Base-by-base conservation (phyloP, 2,888 invertebrate genomes). In the Spatulosminthurus flaviceps region DNA sequence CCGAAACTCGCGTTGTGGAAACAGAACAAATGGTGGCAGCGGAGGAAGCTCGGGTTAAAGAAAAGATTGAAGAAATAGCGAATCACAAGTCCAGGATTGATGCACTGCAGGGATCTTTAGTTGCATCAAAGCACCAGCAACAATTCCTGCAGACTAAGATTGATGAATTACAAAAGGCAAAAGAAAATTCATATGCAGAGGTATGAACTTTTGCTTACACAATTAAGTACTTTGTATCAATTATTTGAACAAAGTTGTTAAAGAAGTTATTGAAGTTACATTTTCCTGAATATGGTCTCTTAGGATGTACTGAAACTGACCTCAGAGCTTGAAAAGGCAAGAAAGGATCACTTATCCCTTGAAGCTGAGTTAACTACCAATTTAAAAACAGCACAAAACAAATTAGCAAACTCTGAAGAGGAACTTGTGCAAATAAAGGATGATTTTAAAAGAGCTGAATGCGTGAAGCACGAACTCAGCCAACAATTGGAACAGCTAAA, bases 121-220 rank as follows among this genome's bases (percentile, higher is more conserved):
- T 21, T 4, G 60, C 60, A 60, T 5, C 60, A 7, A 60, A 60
- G 60, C 60, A 60, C 4, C 60, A 60, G 16, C 2, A 2, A 7
- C 4, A 19, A 21, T 5, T 60, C 16, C 5, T 60, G 60, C 60
- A 60, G 21, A 13, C 19, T 26, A 11, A 73, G 43, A 73, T 16
- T 16, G 73, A 73, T 2, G 73, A 73, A 16, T 28, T 73, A 11
- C 43, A 60, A 28, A 51, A 73, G 51, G 51, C 22, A 16, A 22
- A 73, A 26, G 28, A 26, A 1, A 72, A 51, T 72, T 26, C 43
- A 16, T 9, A 7, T 5, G 16, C 21, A 4, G 7, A 60, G 60
- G 60, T 60, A 9, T 21, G 60, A 21, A 21, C 2, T 60, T 60
- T 60, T 9, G 21, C 19, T 60, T 21, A 7, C 16, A 60, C 5